phyloP scores from a whole-genome alignment of 2,888 invertebrate genomes.

The Drepana falcataria region DNA sequence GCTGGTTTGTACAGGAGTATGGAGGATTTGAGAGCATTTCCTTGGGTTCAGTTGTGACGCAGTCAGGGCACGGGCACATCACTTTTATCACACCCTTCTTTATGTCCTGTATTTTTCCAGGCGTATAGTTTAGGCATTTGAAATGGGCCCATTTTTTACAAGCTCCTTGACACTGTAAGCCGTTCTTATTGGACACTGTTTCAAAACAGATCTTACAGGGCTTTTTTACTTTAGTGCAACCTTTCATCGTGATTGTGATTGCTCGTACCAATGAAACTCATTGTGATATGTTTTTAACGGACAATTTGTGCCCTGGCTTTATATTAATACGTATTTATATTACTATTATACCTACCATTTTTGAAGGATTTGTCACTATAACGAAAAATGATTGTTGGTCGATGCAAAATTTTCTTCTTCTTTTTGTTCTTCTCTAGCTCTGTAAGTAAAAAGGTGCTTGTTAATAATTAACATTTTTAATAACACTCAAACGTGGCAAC shows the following conservation, averaged over 20 bases:
- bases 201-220: conserved; percentile 47
- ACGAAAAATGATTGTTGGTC: not conserved
- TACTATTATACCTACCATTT: not conserved
- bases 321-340: not conserved
- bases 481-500: too few species aligned
- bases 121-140: conserved; percentile 42
- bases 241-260: conserved; percentile 4
- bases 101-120: conserved; percentile 45
- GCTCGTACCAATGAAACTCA: not conserved
- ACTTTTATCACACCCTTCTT: conserved; percentile 41
- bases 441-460: not conserved
- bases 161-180: conserved; percentile 50
- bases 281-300: not conserved
- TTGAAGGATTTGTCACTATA: not conserved
- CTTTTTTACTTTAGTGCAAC: conserved; percentile 33
- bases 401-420: not conserved
- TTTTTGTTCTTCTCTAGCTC: not conserved
- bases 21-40: conserved; percentile 21
- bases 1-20: conserved; percentile 20
- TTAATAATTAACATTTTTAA: too few species aligned
- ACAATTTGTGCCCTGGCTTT: not conserved
- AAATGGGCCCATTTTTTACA: conserved; percentile 54
- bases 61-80: conserved; percentile 49
- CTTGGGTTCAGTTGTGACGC: conserved; percentile 22
- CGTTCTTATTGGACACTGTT: conserved; percentile 36